A percentile compares a stretch with the other conserved stretches of the same genome.
Evolutionary conservation across 1,140 invertebrate genomes (phyloP).

Genomic region (Chymomyza costata): DNA sequence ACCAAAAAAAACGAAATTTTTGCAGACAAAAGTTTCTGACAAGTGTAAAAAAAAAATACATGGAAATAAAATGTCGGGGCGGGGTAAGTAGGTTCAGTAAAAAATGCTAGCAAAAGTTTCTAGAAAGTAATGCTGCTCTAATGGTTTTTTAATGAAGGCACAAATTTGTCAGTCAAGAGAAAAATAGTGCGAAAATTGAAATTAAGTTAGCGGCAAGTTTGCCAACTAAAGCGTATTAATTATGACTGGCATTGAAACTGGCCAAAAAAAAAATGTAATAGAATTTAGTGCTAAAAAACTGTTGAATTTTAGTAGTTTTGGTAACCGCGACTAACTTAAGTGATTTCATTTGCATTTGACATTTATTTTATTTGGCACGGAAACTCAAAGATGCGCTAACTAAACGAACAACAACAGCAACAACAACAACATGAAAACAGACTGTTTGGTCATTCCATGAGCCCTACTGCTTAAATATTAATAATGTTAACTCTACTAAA

Average conservation of each 20-base stretch:
- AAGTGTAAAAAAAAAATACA: neutral
- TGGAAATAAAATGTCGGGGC: too few species aligned
- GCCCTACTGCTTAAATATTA: too few species aligned
- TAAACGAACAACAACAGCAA: constrained; percentile 2
- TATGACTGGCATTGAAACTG: constrained; percentile 48
- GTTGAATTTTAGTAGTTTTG: constrained; percentile 46
- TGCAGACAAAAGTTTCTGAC: constrained; percentile 31
- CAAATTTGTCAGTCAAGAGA: constrained; percentile 42
- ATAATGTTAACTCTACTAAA: too few species aligned
- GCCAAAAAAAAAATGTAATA: constrained; percentile 13
- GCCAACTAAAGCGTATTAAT: constrained; percentile 65
- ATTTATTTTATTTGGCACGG: constrained; percentile 43
- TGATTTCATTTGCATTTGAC: constrained; percentile 67
- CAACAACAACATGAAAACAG: constrained; percentile 24
- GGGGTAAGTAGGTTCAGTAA: too few species aligned
- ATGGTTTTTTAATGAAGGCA: constrained; percentile 64
- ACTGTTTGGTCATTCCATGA: too few species aligned
- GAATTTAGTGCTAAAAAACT: constrained; percentile 13
- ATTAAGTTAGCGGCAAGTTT: constrained; percentile 40
- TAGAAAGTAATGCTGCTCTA: constrained; percentile 25
- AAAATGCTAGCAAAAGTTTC: neutral
- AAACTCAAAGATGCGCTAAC: constrained; percentile 44
- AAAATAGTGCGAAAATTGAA: constrained; percentile 39
- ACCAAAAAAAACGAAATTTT: too few species aligned
- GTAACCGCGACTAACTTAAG: constrained; percentile 25